phyloP scores from a whole-genome alignment of 2,888 invertebrate species.

The Scaptomyza reducta region DNA sequence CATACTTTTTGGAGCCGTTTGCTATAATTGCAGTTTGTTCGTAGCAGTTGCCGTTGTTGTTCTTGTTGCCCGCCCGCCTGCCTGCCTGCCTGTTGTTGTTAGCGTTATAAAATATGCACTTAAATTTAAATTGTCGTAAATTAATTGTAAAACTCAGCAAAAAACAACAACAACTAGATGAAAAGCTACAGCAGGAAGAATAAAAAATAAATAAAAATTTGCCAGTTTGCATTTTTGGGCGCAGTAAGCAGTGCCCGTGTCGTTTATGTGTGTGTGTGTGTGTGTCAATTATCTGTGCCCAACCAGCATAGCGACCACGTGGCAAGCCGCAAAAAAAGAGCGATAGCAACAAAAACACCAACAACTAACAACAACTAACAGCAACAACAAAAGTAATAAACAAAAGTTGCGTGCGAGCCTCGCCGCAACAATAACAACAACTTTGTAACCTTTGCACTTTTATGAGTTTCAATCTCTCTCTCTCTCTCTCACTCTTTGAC shows the following conservation, averaged over 20 bases:
- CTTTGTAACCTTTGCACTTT: slow-evolving; percentile 75
- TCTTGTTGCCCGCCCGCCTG: slow-evolving; percentile 1
- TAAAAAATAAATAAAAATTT: background rate
- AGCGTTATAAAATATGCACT: slow-evolving; percentile 63
- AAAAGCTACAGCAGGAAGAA: slow-evolving; percentile 2
- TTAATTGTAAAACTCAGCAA: slow-evolving; percentile 59
- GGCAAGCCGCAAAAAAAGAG: slow-evolving; percentile 48
- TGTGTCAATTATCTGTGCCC: slow-evolving; percentile 57
- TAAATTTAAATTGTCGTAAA: slow-evolving; percentile 69
- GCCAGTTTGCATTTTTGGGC: background rate
- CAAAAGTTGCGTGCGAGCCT: slow-evolving; percentile 51
- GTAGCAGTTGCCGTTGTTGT: slow-evolving; percentile 2
- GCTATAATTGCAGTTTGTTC: slow-evolving; percentile 43
- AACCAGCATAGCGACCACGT: slow-evolving; percentile 45
- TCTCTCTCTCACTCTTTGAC: slow-evolving; percentile 17
- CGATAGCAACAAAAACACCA: slow-evolving; percentile 14
- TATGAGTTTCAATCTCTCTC: slow-evolving; percentile 62
- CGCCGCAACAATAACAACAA: slow-evolving; percentile 35
- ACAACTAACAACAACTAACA: slow-evolving; percentile 21
- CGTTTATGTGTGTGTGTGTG: slow-evolving; percentile 1
- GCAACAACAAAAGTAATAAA: slow-evolving; percentile 34
- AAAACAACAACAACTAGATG: slow-evolving; percentile 17
- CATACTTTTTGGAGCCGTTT: slow-evolving; percentile 48
- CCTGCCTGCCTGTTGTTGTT: slow-evolving; percentile 2
- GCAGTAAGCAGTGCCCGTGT: slow-evolving; percentile 16